A percentile compares a stretch with the other conserved stretches of the same genome.
phyloP scores from a whole-genome alignment of 2,797 vertebrate genomes.

The Premnoplex brunnescens region DNA sequence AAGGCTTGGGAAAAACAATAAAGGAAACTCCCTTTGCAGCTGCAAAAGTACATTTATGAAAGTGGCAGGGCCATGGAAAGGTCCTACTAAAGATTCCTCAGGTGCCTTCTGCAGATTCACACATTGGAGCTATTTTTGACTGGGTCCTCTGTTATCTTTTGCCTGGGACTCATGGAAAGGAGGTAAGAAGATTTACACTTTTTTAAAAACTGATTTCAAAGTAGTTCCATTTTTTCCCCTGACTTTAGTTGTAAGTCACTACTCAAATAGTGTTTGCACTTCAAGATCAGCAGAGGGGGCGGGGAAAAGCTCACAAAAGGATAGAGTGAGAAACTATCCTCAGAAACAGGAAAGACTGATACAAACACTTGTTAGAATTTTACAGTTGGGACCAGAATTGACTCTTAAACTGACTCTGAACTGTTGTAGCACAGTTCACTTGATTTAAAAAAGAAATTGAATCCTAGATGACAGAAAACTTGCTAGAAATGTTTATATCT shows the following conservation, averaged over 20 bases:
- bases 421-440: neutral
- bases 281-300: neutral
- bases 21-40: neutral
- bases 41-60: neutral
- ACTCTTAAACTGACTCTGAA: neutral
- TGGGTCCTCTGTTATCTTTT: neutral
- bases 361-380: neutral
- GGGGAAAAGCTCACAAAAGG: neutral
- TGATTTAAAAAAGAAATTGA: slow-evolving; percentile 3
- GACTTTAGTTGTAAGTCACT: neutral
- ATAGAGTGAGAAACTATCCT: neutral
- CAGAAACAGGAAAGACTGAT: neutral
- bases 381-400: neutral
- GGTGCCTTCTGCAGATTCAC: neutral
- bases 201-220: neutral
- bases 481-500: neutral
- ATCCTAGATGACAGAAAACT: neutral
- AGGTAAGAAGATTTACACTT: neutral
- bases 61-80: neutral
- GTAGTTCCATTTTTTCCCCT: neutral
- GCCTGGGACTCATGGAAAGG: neutral
- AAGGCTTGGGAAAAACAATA: neutral
- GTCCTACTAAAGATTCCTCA: neutral
- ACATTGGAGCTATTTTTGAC: neutral
- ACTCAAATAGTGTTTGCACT: neutral